phyloP scores from a whole-genome alignment of 2,797 vertebrate species.

The Lepilemur septentrionalis region DNA sequence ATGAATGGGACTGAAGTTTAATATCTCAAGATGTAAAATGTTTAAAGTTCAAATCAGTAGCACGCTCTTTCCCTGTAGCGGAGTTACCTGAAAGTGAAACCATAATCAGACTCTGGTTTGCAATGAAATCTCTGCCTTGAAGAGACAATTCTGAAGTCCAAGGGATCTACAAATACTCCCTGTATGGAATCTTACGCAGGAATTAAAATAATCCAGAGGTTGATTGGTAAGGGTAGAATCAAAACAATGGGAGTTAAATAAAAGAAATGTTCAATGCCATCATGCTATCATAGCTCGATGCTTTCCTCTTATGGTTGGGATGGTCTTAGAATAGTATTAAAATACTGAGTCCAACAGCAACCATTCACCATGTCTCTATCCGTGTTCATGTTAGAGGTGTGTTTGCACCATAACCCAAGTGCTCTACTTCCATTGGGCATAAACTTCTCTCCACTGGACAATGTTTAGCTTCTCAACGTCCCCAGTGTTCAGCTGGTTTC shows the following conservation, averaged over 20 bases:
- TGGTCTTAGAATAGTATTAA: not conserved
- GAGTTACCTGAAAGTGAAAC: not conserved
- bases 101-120: not conserved
- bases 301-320: not conserved
- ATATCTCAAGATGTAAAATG: not conserved
- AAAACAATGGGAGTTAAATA: not conserved
- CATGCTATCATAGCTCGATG: not conserved
- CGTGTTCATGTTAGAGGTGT: not conserved
- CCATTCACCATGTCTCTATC: not conserved
- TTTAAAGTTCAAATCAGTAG: not conserved
- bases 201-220: not conserved
- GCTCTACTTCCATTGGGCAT: not conserved
- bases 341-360: not conserved
- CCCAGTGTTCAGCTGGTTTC: not conserved
- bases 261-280: not conserved
- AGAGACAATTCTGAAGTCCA: not conserved
- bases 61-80: not conserved
- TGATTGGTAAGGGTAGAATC: not conserved
- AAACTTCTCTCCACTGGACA: not conserved
- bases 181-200: not conserved
- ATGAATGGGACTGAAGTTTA: not conserved
- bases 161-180: not conserved
- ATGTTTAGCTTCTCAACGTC: not conserved
- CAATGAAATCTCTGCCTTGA: not conserved
- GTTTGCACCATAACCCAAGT: not conserved